Evolutionary conservation across 1,140 invertebrate genomes (phyloP).

Genomic region (Glomeris maerens): DNA sequence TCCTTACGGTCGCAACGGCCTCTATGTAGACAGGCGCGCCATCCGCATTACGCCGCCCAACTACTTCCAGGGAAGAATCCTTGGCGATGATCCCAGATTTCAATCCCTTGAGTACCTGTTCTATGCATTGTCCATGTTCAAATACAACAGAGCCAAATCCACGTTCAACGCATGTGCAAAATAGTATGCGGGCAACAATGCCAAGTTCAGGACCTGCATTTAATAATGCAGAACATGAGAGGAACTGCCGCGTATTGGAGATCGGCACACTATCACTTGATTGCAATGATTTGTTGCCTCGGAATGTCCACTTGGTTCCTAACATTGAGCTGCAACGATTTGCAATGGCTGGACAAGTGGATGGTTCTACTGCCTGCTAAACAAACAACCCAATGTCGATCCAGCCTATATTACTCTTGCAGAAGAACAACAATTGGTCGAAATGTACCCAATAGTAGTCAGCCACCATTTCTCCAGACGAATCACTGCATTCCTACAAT

Average conservation of each 20-base stretch:
- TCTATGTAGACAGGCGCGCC: slow-evolving; percentile 24
- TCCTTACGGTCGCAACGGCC: slow-evolving; percentile 28
- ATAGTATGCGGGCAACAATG: slow-evolving; percentile 4
- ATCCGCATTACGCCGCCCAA: slow-evolving; percentile 28
- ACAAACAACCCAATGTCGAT: too few relatives aligned
- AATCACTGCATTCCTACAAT: slow-evolving; percentile 3
- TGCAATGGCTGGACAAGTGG: slow-evolving; percentile 12
- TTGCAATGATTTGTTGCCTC: slow-evolving; percentile 9
- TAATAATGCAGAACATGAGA: slow-evolving; percentile 9
- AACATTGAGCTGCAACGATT: slow-evolving; percentile 13
- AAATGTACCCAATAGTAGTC: too few relatives aligned
- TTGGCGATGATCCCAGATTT: slow-evolving; percentile 27
- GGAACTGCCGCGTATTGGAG: slow-evolving; percentile 13
- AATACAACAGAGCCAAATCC: slow-evolving; percentile 9
- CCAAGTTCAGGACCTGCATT: slow-evolving; percentile 7
- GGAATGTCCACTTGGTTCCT: slow-evolving; percentile 4
- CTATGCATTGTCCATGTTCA: slow-evolving; percentile 26
- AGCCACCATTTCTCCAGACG: too few relatives aligned
- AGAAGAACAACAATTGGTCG: too few relatives aligned
- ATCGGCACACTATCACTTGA: slow-evolving; percentile 7
- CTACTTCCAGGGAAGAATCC: slow-evolving; percentile 28
- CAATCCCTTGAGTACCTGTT: slow-evolving; percentile 30
- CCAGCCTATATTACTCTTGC: too few relatives aligned
- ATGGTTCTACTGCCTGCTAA: slow-evolving; percentile 11
- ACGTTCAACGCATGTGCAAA: slow-evolving; percentile 10